phyloP scores from a whole-genome alignment of 2,113 vertebrate genomes.

The human region DNA sequence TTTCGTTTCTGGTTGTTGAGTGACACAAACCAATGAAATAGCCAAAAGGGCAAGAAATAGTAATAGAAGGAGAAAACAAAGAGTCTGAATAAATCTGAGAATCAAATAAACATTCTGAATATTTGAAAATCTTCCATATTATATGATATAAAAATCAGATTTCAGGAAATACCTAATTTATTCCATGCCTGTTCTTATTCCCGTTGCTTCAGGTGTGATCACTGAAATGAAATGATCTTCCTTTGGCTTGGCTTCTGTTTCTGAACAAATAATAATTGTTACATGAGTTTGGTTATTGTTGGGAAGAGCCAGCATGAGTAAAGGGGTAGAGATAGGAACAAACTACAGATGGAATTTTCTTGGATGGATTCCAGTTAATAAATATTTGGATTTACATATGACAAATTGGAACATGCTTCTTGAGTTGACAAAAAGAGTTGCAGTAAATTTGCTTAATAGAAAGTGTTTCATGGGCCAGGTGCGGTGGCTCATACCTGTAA shows the following conservation, averaged over 20 bases:
- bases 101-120: constrained; percentile 1
- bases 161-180: neutral
- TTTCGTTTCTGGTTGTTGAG: neutral
- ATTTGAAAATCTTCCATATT: neutral
- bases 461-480: neutral
- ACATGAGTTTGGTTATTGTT: neutral
- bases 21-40: neutral
- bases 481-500: too few relatives aligned
- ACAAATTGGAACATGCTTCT: neutral
- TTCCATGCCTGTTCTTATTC: neutral
- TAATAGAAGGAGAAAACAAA: neutral
- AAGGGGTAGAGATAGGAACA: neutral
- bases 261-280: constrained; percentile 13
- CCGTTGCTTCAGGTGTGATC: neutral
- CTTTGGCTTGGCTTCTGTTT: constrained; percentile 45
- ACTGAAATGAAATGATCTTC: neutral
- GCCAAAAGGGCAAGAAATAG: neutral
- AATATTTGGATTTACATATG: neutral
- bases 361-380: neutral
- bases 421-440: constrained; percentile 3
- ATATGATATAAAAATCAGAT: neutral
- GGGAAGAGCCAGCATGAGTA: neutral
- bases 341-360: neutral
- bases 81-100: neutral
- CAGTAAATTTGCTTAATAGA: neutral